phyloP scores from a whole-genome alignment of 2,113 vertebrate genomes.

The Brachyistius frenatus region DNA sequence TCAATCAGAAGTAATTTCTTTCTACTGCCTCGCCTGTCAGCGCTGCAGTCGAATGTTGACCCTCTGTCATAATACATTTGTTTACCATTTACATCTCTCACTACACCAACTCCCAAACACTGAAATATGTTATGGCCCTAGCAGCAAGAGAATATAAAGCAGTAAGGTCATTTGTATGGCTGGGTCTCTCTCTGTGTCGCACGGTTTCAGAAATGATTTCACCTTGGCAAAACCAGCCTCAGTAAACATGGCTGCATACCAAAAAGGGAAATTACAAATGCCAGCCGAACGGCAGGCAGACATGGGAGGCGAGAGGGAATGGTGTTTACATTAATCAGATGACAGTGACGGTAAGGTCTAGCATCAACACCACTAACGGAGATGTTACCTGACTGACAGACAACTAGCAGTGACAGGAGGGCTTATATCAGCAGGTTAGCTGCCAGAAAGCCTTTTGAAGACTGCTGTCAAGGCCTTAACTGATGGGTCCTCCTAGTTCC shows the following conservation, averaged over 20 bases:
- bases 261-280: conserved; percentile 33
- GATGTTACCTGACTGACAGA: conserved; percentile 57
- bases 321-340: conserved; percentile 54
- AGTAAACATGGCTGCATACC: conserved; percentile 19
- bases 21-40: conserved; percentile 65
- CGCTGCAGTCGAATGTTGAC: conserved; percentile 59
- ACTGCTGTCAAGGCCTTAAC: conserved; percentile 36
- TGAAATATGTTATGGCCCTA: conserved; percentile 30
- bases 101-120: conserved; percentile 44
- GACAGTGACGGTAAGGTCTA: conserved; percentile 40
- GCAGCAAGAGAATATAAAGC: conserved; percentile 55
- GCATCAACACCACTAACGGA: conserved; percentile 63
- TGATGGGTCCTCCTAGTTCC: conserved; percentile 29
- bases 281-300: conserved; percentile 26
- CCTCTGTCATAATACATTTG: conserved; percentile 76
- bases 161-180: conserved; percentile 18
- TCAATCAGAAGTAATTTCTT: conserved; percentile 78
- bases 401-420: conserved; percentile 27
- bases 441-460: conserved; percentile 39
- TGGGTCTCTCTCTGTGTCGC: background rate
- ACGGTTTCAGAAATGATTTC: conserved; percentile 22
- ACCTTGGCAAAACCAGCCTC: background rate
- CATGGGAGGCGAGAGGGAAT: conserved; percentile 18
- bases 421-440: conserved; percentile 56
- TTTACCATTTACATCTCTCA: conserved; percentile 72